phyloP scores from a whole-genome alignment of 1,140 invertebrate species.

The Heliconius melpomene region DNA sequence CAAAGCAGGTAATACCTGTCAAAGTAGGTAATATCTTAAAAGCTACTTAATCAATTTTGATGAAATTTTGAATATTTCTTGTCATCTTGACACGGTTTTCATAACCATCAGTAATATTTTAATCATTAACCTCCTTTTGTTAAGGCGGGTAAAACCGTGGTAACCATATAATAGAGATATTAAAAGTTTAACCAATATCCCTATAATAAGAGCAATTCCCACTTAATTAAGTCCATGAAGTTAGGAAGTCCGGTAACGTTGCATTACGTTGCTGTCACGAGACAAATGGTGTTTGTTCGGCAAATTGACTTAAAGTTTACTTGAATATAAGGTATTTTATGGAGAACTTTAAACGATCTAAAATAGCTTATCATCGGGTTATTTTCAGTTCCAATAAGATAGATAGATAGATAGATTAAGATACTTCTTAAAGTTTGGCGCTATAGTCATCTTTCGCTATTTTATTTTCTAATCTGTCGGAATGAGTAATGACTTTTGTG shows the following conservation, averaged over 20 bases:
- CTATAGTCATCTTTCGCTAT: background rate
- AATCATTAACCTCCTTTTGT: too few species aligned
- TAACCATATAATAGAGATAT: too few species aligned
- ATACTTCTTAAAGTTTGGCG: background rate
- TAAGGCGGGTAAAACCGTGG: too few species aligned
- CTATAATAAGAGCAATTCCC: slow-evolving; percentile 21
- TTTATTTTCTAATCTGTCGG: too few species aligned
- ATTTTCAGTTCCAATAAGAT: background rate
- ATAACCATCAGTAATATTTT: too few species aligned
- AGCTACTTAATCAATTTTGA: too few species aligned
- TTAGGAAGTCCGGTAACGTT: slow-evolving; percentile 42
- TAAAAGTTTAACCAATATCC: too few species aligned
- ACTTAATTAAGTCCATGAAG: slow-evolving; percentile 28
- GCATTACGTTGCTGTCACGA: slow-evolving; percentile 49
- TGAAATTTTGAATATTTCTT: too few species aligned
- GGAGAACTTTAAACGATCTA: background rate
- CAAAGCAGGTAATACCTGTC: too few species aligned
- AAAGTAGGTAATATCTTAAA: too few species aligned
- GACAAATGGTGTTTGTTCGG: slow-evolving; percentile 60
- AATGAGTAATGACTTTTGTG: too few species aligned
- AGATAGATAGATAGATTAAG: background rate
- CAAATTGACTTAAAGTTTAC: slow-evolving; percentile 54
- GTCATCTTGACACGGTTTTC: too few species aligned
- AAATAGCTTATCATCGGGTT: background rate
- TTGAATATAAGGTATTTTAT: slow-evolving; percentile 21